Evolutionary conservation across 2,113 vertebrate species (phyloP).

Genomic region (Hyperoodon ampullatus): DNA sequence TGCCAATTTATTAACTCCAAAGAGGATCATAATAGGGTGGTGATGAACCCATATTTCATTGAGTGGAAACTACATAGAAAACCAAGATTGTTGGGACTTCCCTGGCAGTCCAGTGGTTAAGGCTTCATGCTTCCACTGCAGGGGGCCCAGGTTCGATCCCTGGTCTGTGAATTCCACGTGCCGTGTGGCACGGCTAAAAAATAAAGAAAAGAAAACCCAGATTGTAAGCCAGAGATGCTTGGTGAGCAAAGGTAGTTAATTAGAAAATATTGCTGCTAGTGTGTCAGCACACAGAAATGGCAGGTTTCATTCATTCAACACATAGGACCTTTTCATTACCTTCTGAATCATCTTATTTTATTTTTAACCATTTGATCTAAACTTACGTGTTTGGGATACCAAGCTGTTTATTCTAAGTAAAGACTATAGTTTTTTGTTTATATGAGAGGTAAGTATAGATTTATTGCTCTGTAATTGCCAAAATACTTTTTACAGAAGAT

Average conservation of each 20-base stretch:
- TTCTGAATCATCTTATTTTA: background rate
- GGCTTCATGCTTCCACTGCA: background rate
- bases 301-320: background rate
- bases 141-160: background rate
- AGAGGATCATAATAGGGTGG: slow-evolving; percentile 36
- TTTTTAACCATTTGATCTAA: background rate
- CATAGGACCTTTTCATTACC: background rate
- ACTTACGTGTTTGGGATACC: background rate
- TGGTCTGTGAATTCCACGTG: background rate
- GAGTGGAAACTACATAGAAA: slow-evolving; percentile 15
- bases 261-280: background rate
- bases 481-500: slow-evolving; percentile 13
- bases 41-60: slow-evolving; percentile 40
- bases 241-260: background rate
- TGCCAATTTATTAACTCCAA: slow-evolving; percentile 42
- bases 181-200: background rate
- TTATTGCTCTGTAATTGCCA: background rate
- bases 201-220: background rate
- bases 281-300: background rate
- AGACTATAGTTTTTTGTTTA: slow-evolving; percentile 26
- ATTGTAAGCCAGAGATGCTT: background rate
- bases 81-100: background rate
- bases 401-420: slow-evolving; percentile 36
- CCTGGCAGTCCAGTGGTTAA: background rate
- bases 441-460: background rate